Percentiles rank a stretch among this genome's conserved stretches.
phyloP scores from a whole-genome alignment of 1,140 invertebrate species.

The Saccostrea echinata region DNA sequence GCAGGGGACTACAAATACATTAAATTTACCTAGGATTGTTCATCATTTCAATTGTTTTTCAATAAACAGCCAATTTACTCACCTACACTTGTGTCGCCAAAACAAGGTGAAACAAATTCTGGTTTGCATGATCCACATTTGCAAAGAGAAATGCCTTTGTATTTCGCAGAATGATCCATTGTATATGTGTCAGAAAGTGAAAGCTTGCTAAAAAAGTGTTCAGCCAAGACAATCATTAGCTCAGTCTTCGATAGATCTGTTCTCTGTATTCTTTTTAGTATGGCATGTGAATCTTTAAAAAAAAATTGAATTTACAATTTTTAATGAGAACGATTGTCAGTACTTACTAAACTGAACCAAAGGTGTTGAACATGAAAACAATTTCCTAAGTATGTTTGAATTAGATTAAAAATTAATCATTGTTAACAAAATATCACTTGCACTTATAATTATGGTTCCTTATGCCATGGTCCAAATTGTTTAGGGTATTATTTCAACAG shows the following conservation, averaged over 20 bases:
- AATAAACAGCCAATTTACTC: not conserved
- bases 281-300: not conserved
- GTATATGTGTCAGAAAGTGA: not conserved
- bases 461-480: too few relatives aligned
- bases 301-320: not conserved
- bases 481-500: too few relatives aligned
- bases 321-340: too few relatives aligned
- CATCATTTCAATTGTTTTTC: too few relatives aligned
- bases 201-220: not conserved
- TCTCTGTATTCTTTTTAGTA: not conserved
- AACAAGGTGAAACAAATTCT: not conserved
- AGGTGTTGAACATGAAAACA: too few relatives aligned
- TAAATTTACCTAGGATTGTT: too few relatives aligned
- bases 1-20: too few relatives aligned
- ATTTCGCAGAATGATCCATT: not conserved
- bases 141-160: not conserved
- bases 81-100: conserved; percentile 8
- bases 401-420: too few relatives aligned
- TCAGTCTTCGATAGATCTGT: not conserved
- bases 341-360: too few relatives aligned
- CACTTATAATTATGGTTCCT: too few relatives aligned
- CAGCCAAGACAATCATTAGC: not conserved
- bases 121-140: not conserved
- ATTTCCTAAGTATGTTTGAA: too few relatives aligned
- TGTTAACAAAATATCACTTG: too few relatives aligned